phyloP scores from a whole-genome alignment of 2,888 invertebrate species.

The Prosopocoilus inquinatus region DNA sequence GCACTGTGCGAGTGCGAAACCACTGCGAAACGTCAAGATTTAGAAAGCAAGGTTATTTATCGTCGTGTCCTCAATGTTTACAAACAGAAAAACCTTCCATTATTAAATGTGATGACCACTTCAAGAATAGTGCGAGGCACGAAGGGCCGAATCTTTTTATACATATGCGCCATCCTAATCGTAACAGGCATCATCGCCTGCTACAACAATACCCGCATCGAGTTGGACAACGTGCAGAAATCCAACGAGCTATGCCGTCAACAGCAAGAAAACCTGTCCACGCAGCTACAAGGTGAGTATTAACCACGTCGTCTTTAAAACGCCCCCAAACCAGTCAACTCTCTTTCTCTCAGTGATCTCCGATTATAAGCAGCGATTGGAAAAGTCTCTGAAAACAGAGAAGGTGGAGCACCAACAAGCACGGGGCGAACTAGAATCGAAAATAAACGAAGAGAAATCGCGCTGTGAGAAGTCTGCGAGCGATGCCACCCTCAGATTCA shows the following conservation, averaged over 20 bases:
- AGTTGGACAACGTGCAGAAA: constrained; percentile 57
- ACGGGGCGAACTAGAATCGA: constrained; percentile 52
- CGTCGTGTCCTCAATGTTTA: constrained; percentile 23
- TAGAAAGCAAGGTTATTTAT: constrained; percentile 20
- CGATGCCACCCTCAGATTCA: constrained; percentile 55
- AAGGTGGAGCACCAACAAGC: constrained; percentile 56
- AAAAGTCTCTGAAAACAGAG: constrained; percentile 58
- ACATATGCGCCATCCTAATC: constrained; percentile 54
- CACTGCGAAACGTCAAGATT: neutral
- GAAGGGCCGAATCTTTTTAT: constrained; percentile 57
- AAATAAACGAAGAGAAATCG: constrained; percentile 53
- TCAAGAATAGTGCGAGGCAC: constrained; percentile 59
- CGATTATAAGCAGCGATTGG: constrained; percentile 58
- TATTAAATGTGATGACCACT: constrained; percentile 51
- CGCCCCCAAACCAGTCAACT: neutral
- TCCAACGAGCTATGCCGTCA: constrained; percentile 56
- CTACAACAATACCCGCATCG: constrained; percentile 59
- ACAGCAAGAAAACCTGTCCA: constrained; percentile 58
- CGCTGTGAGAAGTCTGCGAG: constrained; percentile 53
- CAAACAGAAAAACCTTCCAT: constrained; percentile 20
- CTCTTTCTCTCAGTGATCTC: constrained; percentile 52
- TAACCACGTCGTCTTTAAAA: neutral
- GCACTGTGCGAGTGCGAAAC: no score
- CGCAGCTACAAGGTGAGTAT: constrained; percentile 58
- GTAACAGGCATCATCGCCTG: constrained; percentile 57